Evolutionary conservation across 2,888 invertebrate species (phyloP).

Genomic region (Lasioglossum figueresi): DNA sequence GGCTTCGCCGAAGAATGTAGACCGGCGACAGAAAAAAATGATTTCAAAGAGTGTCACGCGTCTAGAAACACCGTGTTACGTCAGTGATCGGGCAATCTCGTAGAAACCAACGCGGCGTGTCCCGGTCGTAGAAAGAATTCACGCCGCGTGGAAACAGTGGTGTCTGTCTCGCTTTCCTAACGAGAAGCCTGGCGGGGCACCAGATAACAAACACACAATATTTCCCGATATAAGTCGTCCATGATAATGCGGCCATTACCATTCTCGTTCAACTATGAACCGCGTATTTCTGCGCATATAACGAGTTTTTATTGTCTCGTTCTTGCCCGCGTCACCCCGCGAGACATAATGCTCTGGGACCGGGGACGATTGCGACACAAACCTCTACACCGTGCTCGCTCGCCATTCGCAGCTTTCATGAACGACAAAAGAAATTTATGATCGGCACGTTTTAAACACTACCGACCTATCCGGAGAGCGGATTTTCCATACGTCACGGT

Average conservation of each 20-base stretch:
- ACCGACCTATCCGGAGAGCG: background rate
- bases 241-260: conserved; percentile 48
- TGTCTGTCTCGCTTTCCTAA: conserved; percentile 14
- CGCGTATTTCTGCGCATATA: conserved; percentile 37
- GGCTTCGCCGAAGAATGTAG: background rate
- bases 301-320: conserved; percentile 52
- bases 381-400: background rate
- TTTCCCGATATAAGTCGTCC: conserved; percentile 46
- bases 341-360: conserved; percentile 21
- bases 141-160: conserved; percentile 26
- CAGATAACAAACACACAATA: conserved; percentile 26
- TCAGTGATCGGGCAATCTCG: conserved; percentile 22
- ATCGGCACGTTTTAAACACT: conserved; percentile 37
- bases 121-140: conserved; percentile 12
- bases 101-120: background rate
- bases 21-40: background rate
- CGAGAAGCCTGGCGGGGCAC: conserved; percentile 2
- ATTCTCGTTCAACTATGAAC: conserved; percentile 52
- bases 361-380: conserved; percentile 46
- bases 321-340: conserved; percentile 27
- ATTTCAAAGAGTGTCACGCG: conserved; percentile 5
- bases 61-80: conserved; percentile 9
- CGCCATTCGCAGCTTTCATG: conserved; percentile 25
- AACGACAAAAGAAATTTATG: conserved; percentile 54
- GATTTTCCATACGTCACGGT: conserved; percentile 37